Evolutionary conservation across 2,888 invertebrate species (phyloP).

Genomic region (Cinara cedri): DNA sequence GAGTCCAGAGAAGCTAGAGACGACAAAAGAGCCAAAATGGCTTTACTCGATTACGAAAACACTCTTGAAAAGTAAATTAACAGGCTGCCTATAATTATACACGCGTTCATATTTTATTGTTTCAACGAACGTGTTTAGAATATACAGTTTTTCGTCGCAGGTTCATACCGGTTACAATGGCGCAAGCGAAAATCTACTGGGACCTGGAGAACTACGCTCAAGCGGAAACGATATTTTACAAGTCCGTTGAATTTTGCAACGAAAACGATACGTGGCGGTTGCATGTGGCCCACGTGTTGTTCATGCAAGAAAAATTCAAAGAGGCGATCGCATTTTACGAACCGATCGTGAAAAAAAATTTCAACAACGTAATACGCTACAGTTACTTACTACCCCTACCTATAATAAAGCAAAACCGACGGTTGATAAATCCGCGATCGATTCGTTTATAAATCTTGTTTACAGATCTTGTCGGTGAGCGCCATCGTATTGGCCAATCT

Average conservation of each 20-base stretch:
- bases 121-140: neutral
- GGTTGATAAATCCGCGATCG: neutral
- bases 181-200: slow-evolving; percentile 98
- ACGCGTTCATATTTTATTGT: neutral
- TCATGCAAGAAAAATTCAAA: slow-evolving; percentile 99
- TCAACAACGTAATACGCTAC: slow-evolving; percentile 73
- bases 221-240: slow-evolving; percentile 95
- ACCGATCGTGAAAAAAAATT: slow-evolving; percentile 93
- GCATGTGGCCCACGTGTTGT: slow-evolving; percentile 97
- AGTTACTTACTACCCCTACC: neutral
- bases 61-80: slow-evolving; percentile 73
- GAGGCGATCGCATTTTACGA: slow-evolving; percentile 98
- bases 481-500: slow-evolving; percentile 98
- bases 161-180: slow-evolving; percentile 96
- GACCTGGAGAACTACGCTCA: slow-evolving; percentile 93
- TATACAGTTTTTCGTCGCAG: neutral
- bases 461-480: slow-evolving; percentile 85
- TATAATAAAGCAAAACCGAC: neutral
- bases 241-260: slow-evolving; percentile 97
- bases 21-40: slow-evolving; percentile 82
- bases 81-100: neutral
- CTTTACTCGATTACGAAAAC: slow-evolving; percentile 90
- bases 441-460: neutral
- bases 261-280: slow-evolving; percentile 97
- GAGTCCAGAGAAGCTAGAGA: slow-evolving; percentile 88